Evolutionary conservation across 2,888 invertebrate genomes (phyloP).

Genomic region (Myathropa florea): DNA sequence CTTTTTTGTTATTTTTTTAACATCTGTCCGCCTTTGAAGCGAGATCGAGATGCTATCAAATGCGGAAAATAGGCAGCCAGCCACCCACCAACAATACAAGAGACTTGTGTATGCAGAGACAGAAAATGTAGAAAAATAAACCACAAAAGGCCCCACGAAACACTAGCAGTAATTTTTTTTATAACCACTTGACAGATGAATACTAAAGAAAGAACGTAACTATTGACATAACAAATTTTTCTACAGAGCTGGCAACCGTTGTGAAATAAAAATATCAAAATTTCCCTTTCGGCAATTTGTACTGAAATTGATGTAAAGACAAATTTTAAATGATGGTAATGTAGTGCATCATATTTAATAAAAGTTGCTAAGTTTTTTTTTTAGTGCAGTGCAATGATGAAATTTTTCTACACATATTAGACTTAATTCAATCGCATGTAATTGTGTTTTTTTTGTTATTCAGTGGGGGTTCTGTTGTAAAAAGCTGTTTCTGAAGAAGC

Average conservation of each 20-base stretch:
- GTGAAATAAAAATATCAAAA: not conserved
- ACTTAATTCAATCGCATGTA: too few relatives aligned
- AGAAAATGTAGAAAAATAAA: constrained; percentile 29
- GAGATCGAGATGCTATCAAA: constrained; percentile 30
- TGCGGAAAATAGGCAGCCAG: not conserved
- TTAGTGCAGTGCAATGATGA: too few relatives aligned
- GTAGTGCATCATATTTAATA: not conserved
- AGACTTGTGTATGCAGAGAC: not conserved
- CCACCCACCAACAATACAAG: not conserved
- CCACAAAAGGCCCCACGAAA: constrained; percentile 17
- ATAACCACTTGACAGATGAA: constrained; percentile 31
- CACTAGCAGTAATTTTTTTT: constrained; percentile 4
- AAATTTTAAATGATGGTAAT: not conserved
- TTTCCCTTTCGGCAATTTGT: not conserved
- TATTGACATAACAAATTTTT: constrained; percentile 14
- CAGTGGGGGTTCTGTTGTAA: too few relatives aligned
- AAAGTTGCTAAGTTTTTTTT: too few relatives aligned
- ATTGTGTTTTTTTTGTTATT: too few relatives aligned
- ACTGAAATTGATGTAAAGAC: not conserved
- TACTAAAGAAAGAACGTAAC: not conserved
- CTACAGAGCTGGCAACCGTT: constrained; percentile 36
- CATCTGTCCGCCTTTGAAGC: constrained; percentile 47
- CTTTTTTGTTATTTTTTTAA: constrained; percentile 47
- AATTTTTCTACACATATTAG: too few relatives aligned
- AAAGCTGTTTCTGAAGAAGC: too few relatives aligned